phyloP scores from a whole-genome alignment of 1,140 invertebrate genomes.

The Aphelinus certus region DNA sequence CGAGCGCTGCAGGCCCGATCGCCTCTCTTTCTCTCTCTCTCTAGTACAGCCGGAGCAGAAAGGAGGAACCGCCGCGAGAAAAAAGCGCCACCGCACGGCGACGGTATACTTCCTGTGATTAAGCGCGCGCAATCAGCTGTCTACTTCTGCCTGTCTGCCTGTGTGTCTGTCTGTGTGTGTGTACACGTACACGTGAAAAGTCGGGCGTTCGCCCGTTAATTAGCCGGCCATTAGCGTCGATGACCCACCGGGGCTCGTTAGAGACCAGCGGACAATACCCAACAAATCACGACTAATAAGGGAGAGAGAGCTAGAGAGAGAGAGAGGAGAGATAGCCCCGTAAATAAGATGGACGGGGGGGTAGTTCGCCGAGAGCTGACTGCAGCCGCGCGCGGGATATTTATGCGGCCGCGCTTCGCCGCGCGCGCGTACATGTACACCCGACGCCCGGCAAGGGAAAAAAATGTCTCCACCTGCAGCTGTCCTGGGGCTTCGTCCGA shows the following conservation, averaged over 20 bases:
- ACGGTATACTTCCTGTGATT: conserved; percentile 13
- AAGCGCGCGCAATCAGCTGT: conserved; percentile 3
- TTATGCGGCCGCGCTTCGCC: background rate
- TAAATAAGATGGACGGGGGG: conserved; percentile 26
- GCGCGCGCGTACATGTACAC: background rate
- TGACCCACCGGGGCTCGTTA: conserved; percentile 24
- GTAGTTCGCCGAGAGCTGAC: no score
- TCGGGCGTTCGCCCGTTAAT: conserved; percentile 30
- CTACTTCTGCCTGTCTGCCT: background rate
- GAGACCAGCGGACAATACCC: conserved; percentile 10
- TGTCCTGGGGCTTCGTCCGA: no score
- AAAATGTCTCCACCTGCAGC: conserved; percentile 5
- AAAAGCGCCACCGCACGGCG: no score
- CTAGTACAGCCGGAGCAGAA: no score
- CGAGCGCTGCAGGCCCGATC: no score
- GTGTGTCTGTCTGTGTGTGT: background rate
- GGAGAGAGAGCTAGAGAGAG: background rate
- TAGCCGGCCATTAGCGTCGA: conserved; percentile 33
- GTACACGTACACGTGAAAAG: conserved; percentile 3
- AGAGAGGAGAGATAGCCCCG: background rate
- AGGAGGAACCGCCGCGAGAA: no score
- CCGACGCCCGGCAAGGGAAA: background rate
- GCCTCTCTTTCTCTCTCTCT: no score
- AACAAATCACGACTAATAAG: conserved; percentile 36
- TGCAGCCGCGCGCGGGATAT: background rate